These are phyloP conservation scores for Hyalella azteca DNA, from an alignment of 2,888 invertebrate genomes.

Conservation along the genomic window DNA sequence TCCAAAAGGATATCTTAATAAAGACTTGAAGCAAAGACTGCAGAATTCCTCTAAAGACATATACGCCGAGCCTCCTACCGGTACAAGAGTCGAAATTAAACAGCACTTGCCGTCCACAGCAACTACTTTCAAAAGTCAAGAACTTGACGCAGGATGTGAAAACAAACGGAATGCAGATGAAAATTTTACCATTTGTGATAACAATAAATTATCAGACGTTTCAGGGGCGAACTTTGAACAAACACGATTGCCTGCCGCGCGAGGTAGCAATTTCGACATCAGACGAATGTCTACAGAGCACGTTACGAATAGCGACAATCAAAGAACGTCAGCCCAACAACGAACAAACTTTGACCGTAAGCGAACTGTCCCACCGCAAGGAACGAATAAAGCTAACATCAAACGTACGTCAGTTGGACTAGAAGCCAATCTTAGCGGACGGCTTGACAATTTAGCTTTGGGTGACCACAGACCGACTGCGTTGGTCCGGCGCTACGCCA, in stretches of 20 bases:
- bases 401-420: not conserved
- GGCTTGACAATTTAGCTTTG: constrained; percentile 49
- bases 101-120: not conserved
- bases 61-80: not conserved
- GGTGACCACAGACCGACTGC: constrained; percentile 64
- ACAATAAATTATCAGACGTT: too few species aligned
- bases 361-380: not conserved
- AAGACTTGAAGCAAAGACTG: not conserved
- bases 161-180: too few species aligned
- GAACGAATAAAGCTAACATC: not conserved
- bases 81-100: not conserved
- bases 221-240: too few species aligned
- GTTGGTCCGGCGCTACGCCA: constrained; percentile 78
- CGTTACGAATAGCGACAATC: too few species aligned
- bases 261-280: too few species aligned
- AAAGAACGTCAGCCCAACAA: too few species aligned
- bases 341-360: not conserved
- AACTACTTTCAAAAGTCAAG: not conserved
- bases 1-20: constrained; percentile 21
- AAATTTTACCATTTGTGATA: too few species aligned
- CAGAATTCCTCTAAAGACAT: not conserved
- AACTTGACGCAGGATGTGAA: not conserved
- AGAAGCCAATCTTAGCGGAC: not conserved
- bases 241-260: not conserved
- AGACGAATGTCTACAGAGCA: too few species aligned